Percentiles rank a stretch among this genome's conserved stretches.
Evolutionary conservation across 2,888 invertebrate genomes (phyloP).

Genomic region (Artemia sp.): DNA sequence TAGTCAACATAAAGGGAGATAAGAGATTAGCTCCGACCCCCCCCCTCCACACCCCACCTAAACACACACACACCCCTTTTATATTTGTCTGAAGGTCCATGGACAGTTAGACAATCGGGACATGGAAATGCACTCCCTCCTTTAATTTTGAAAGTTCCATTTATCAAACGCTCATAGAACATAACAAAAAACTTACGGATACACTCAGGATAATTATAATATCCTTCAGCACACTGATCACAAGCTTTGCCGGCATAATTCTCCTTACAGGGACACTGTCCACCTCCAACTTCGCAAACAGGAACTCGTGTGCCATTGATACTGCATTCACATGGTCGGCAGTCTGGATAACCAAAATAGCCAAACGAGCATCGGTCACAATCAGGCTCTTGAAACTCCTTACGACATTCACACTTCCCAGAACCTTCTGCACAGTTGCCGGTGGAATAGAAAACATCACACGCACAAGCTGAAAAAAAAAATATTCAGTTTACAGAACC

Average conservation of each 20-base stretch:
- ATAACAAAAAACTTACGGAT: constrained; percentile 41
- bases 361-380: constrained; percentile 67
- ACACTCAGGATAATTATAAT: constrained; percentile 66
- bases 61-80: no score
- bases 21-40: no score
- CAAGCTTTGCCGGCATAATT: constrained; percentile 76
- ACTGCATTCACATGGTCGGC: constrained; percentile 81
- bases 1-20: no score
- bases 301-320: constrained; percentile 71
- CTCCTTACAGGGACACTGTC: constrained; percentile 69
- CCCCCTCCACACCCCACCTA: no score
- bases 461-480: constrained; percentile 56
- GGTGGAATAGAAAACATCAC: constrained; percentile 64
- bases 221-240: constrained; percentile 70
- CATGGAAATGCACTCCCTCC: no score
- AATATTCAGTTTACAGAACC: no score
- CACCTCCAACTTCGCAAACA: constrained; percentile 65
- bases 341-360: constrained; percentile 79
- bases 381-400: constrained; percentile 57
- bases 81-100: no score
- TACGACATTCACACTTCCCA: constrained; percentile 72
- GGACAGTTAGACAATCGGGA: no score
- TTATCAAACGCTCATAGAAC: constrained; percentile 14
- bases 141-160: constrained; percentile 8
- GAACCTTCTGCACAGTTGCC: constrained; percentile 83